phyloP scores from a whole-genome alignment of 2,888 invertebrate species.

The Osmoderma eremita region DNA sequence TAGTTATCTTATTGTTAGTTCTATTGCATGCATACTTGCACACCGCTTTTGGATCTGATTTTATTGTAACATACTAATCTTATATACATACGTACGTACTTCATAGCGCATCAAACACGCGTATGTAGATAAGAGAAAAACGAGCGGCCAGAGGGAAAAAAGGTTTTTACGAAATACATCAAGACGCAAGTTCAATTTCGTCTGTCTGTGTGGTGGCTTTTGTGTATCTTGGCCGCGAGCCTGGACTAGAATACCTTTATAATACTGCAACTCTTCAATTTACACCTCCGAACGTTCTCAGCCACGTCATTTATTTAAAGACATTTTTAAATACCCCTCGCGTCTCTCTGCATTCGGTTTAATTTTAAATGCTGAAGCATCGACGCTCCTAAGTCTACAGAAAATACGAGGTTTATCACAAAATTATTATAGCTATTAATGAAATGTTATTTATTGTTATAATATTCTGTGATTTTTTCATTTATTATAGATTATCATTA shows the following conservation, averaged over 20 bases:
- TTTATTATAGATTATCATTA: too few relatives aligned
- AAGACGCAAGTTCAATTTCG: conserved; percentile 46
- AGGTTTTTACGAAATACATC: conserved; percentile 38
- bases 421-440: too few relatives aligned
- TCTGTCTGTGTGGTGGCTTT: conserved; percentile 42
- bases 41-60: too few relatives aligned
- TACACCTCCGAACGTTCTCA: conserved; percentile 50
- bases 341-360: conserved; percentile 13
- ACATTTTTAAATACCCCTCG: conserved; percentile 43
- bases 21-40: too few relatives aligned
- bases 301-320: conserved; percentile 48
- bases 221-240: conserved; percentile 50
- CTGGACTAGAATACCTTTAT: conserved; percentile 51
- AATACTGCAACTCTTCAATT: conserved; percentile 53
- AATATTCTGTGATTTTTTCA: too few relatives aligned
- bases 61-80: too few relatives aligned
- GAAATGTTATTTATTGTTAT: too few relatives aligned
- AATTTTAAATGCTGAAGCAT: conserved; percentile 29
- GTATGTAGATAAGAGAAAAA: conserved; percentile 8
- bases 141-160: neutral
- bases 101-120: conserved; percentile 20
- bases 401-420: too few relatives aligned
- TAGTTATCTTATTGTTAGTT: too few relatives aligned
- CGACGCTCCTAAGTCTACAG: neutral
- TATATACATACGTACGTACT: too few relatives aligned